Conservation (phyloP, 2,888 invertebrate genomes). For the Caenorhabditis plicata region DNA sequence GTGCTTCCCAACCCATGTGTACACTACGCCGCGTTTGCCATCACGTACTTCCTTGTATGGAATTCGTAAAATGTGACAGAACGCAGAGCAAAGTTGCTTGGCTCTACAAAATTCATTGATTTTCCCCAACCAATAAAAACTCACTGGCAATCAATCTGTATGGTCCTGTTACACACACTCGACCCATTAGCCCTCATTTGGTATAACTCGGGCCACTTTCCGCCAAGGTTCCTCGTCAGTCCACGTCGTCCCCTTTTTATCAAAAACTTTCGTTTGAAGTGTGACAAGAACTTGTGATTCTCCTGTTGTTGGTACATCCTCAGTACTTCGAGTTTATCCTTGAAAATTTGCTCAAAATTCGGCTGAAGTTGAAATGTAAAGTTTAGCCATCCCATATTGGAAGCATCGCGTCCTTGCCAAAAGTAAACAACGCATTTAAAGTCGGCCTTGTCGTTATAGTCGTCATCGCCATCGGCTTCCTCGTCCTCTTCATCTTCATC, state of each 20-base stretch:
- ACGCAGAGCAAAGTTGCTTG: conserved; percentile 83
- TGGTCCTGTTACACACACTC: conserved; percentile 74
- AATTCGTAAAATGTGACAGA: conserved; percentile 76
- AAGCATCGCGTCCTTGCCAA: conserved; percentile 94
- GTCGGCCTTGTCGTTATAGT: conserved; percentile 69
- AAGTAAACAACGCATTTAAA: conserved; percentile 97
- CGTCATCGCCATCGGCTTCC: conserved; percentile 14
- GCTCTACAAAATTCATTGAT: conserved; percentile 78
- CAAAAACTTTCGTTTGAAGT: conserved; percentile 90
- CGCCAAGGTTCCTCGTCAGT: conserved; percentile 54
- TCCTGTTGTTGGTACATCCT: conserved; percentile 97
- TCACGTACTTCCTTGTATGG: conserved; percentile 46
- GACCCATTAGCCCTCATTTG: conserved; percentile 94
- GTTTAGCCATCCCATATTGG: conserved; percentile 99
- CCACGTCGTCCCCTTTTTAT: conserved; percentile 77
- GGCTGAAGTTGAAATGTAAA: conserved; percentile 83
- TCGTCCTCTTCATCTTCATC: conserved; percentile 47
- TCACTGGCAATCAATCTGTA: conserved; percentile 71
- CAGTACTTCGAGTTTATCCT: conserved; percentile 80
- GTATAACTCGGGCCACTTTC: conserved; percentile 79
- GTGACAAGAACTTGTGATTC: conserved; percentile 94
- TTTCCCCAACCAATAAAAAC: conserved; percentile 3
- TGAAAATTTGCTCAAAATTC: conserved; percentile 82
- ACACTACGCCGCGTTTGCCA: conserved; percentile 36
- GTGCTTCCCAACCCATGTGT: conserved; percentile 46